Base-by-base conservation (phyloP, 2,888 invertebrate species). In the Monochamus alternatus region DNA sequence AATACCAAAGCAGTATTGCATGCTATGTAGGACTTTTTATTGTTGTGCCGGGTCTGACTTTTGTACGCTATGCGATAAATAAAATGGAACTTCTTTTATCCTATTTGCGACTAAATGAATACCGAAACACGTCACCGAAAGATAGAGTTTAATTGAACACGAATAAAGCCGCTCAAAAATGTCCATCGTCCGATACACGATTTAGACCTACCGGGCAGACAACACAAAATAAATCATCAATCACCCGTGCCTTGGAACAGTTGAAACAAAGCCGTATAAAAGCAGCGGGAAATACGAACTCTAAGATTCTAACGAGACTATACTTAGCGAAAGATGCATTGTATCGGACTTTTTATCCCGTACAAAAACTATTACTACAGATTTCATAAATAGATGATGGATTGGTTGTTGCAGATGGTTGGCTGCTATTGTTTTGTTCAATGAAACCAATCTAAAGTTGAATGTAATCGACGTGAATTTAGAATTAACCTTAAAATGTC, bases 221-320 rank as follows among this genome's bases (percentile, higher is more conserved):
- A 88, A 87, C 88, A 87, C 88, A 87, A 88, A 88, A 87, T 87
- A 88, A 88, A 89, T 84, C 89, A 89, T 89, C 89, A 89, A 89
- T 89, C 89, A 89, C 86, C 83, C 84, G 80, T 82, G 86, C 84
- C 86, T 86, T 84, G 86, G 79, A 85, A 86, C 87, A 86, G 87
- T 88, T 88, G 87, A 88, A 88, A 88, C 88, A 88, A 88, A 87
- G 87, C 86, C 81, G 84, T 84, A 86, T 84, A 85, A 86, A 87
- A 88, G 85, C 88, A 87, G 88, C 88, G 87, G 87, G 87, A 87
- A 88, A 87, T 88, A 87, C 87, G 86, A 88, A 88, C 85, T 86
- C 83, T 87, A 86, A 86, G 86, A 85, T 85, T 86, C 86, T 86
- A 87, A 88, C 86, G 85, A 87, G 87, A 84, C 84, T 82, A 82